These are phyloP conservation scores for Drosophila limbata DNA, from an alignment of 2,888 invertebrate genomes.

Conservation along the genomic window DNA sequence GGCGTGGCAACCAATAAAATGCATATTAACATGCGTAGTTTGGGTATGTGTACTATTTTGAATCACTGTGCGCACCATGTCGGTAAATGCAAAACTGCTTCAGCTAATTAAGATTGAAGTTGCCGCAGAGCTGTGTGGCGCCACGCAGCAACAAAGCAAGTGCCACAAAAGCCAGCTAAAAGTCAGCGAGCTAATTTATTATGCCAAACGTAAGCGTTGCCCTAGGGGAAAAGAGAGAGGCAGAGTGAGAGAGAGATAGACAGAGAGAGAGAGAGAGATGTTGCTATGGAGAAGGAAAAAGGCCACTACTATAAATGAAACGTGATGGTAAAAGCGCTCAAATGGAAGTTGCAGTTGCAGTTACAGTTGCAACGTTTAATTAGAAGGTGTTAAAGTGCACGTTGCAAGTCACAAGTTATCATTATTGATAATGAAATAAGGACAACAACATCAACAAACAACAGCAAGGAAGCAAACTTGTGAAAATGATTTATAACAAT, in stretches of 20 bases:
- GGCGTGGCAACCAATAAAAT: constrained; percentile 40
- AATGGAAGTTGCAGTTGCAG: constrained; percentile 17
- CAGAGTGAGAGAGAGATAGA: neutral
- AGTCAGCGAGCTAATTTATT: constrained; percentile 66
- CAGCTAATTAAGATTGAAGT: constrained; percentile 79
- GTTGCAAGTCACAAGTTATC: constrained; percentile 7
- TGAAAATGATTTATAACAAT: constrained; percentile 34
- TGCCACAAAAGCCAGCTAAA: constrained; percentile 37
- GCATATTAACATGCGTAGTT: constrained; percentile 32
- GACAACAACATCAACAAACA: neutral
- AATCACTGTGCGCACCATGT: constrained; percentile 38
- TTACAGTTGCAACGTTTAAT: constrained; percentile 15
- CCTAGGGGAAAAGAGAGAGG: constrained; percentile 11
- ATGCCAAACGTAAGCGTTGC: constrained; percentile 58
- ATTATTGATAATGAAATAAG: constrained; percentile 9
- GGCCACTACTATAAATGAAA: constrained; percentile 18
- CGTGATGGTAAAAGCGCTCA: constrained; percentile 47
- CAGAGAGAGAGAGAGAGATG: neutral
- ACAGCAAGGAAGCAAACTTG: neutral
- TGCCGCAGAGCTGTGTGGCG: constrained; percentile 57
- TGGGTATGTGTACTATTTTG: constrained; percentile 19
- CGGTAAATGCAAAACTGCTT: constrained; percentile 67
- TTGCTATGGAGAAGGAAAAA: constrained; percentile 3
- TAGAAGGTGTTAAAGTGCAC: constrained; percentile 50
- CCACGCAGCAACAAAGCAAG: constrained; percentile 29